These are phyloP conservation scores for Sparidentex hasta DNA, from an alignment of 2,797 vertebrate species.

Conservation along the genomic window DNA sequence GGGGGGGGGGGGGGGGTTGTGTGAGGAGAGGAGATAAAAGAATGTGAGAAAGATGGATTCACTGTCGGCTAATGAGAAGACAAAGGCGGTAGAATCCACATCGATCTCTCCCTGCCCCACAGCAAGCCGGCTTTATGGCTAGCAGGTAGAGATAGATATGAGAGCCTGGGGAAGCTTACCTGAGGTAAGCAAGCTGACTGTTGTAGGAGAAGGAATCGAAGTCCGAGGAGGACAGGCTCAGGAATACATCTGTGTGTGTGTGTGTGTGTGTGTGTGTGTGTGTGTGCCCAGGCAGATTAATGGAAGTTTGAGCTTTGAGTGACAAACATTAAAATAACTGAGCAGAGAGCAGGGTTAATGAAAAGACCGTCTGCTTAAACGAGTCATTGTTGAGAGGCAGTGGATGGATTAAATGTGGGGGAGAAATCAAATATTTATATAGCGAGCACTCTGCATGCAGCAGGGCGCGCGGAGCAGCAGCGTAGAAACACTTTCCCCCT, in stretches of 20 bases:
- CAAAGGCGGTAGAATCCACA: constrained; percentile 79
- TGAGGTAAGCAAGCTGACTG: constrained; percentile 63
- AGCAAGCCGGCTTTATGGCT: constrained; percentile 59
- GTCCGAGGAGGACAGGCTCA: constrained; percentile 35
- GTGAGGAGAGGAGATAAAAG: constrained; percentile 77
- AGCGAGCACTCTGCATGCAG: constrained; percentile 54
- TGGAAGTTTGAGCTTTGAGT: constrained; percentile 38
- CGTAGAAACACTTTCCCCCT: constrained; percentile 34
- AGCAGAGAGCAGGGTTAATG: constrained; percentile 23
- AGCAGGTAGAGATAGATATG: constrained; percentile 59
- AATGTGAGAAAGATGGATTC: constrained; percentile 82
- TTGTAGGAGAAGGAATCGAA: constrained; percentile 16
- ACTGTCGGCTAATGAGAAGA: constrained; percentile 82
- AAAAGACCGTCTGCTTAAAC: constrained; percentile 51
- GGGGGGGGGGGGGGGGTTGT: constrained; percentile 40
- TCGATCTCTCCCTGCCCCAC: constrained; percentile 78
- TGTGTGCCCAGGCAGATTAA: constrained; percentile 14
- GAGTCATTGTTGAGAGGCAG: constrained; percentile 47
- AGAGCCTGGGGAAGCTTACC: constrained; percentile 64
- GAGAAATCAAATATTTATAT: constrained; percentile 70
- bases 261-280: constrained; percentile 9
- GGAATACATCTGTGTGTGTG: constrained; percentile 12
- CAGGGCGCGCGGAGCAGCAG: constrained; percentile 23
- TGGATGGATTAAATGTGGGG: constrained; percentile 48
- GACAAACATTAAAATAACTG: constrained; percentile 12